A percentile compares a stretch with the other conserved stretches of the same genome.
Evolutionary conservation across 2,888 invertebrate genomes (phyloP).

Genomic region (Drosophila nr. fundita): DNA sequence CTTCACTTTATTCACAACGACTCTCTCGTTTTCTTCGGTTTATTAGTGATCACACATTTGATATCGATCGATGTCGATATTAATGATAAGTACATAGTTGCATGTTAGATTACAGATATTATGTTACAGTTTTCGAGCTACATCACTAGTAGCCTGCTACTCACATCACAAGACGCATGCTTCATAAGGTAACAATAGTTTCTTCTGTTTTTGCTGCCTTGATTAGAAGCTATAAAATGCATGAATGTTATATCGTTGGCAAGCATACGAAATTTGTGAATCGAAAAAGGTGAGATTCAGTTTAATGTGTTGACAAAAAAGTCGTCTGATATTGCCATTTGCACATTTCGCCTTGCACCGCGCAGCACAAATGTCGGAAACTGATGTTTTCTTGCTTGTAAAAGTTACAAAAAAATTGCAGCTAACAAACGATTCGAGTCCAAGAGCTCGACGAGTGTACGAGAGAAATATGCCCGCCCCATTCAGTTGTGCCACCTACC

Average conservation of each 20-base stretch:
- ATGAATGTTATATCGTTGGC: not conserved
- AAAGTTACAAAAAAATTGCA: slow-evolving; percentile 12
- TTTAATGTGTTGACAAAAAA: slow-evolving; percentile 18
- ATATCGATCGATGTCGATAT: too few species aligned
- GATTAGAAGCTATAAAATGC: not conserved
- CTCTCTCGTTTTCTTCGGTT: too few species aligned
- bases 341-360: not conserved
- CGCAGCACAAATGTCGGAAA: slow-evolving; percentile 6
- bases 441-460: slow-evolving; percentile 54
- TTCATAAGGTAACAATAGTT: not conserved
- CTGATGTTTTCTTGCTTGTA: slow-evolving; percentile 10
- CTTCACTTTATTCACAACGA: too few species aligned
- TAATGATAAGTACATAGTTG: too few species aligned
- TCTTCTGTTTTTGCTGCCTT: not conserved
- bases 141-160: too few species aligned
- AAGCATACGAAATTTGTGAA: not conserved
- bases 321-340: not conserved
- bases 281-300: not conserved
- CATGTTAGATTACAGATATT: too few species aligned
- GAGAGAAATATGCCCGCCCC: slow-evolving; percentile 30
- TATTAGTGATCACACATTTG: too few species aligned
- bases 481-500: slow-evolving; percentile 17
- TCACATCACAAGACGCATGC: too few species aligned
- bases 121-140: too few species aligned
- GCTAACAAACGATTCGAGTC: slow-evolving; percentile 28